phyloP scores from a whole-genome alignment of 2,797 vertebrate genomes.

The Muscicapa striata region DNA sequence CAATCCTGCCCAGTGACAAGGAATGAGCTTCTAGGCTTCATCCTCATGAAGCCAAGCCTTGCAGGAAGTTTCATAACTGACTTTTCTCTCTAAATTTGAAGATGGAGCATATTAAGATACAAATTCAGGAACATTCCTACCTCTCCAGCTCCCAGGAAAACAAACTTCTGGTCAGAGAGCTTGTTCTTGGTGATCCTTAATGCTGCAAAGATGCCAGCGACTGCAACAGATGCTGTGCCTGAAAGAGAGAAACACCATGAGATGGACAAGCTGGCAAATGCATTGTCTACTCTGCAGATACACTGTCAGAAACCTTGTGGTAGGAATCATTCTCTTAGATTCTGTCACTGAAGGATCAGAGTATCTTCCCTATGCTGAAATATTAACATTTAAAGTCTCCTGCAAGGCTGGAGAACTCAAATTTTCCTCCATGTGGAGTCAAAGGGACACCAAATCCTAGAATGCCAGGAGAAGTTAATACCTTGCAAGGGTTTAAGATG shows the following conservation, averaged over 20 bases:
- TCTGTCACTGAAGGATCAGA: background rate
- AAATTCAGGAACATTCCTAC: conserved; percentile 69
- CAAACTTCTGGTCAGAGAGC: conserved; percentile 91
- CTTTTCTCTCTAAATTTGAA: background rate
- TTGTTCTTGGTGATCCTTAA: conserved; percentile 93
- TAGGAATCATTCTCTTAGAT: background rate
- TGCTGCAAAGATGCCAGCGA: conserved; percentile 91
- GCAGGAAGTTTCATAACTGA: background rate
- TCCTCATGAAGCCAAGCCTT: background rate
- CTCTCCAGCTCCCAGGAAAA: conserved; percentile 98
- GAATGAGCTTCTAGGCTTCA: background rate
- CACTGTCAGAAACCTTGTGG: background rate
- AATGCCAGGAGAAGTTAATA: background rate
- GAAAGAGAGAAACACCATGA: conserved; percentile 34
- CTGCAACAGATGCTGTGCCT: conserved; percentile 96
- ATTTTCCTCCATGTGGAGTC: background rate
- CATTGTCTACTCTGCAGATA: background rate
- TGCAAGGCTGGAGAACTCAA: background rate
- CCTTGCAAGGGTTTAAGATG: background rate
- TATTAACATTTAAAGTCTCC: background rate
- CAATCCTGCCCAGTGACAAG: background rate
- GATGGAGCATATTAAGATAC: background rate
- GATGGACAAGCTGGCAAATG: background rate
- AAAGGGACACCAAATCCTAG: background rate
- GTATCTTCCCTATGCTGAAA: background rate